Conservation (phyloP, 2,888 invertebrate species). For the Archips xylosteana region DNA sequence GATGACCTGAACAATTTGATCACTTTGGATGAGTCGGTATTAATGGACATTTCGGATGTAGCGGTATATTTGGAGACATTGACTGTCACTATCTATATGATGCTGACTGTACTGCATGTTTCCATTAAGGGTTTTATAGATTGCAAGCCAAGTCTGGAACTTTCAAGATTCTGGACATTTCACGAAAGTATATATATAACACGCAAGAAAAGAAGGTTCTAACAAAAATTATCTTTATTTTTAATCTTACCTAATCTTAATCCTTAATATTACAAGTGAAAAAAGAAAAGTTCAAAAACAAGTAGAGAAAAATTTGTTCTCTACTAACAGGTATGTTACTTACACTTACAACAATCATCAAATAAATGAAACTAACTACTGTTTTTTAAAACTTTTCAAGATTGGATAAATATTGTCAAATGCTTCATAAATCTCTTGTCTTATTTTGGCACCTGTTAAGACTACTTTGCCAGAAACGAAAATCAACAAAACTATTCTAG, state of each 20-base stretch:
- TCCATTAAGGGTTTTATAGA: too few relatives aligned
- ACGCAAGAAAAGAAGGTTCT: background rate
- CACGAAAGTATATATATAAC: background rate
- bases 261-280: background rate
- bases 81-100: too few relatives aligned
- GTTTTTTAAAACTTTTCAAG: constrained; percentile 97
- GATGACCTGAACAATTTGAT: too few relatives aligned
- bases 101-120: too few relatives aligned
- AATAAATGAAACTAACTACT: constrained; percentile 61
- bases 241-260: constrained; percentile 9
- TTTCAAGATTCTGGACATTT: too few relatives aligned
- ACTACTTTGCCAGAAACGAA: constrained; percentile 99
- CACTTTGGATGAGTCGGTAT: too few relatives aligned
- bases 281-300: background rate
- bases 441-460: constrained; percentile 97
- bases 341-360: constrained; percentile 16
- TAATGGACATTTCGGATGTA: too few relatives aligned
- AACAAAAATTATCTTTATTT: constrained; percentile 13
- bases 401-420: constrained; percentile 99
- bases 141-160: too few relatives aligned
- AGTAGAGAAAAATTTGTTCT: too few relatives aligned
- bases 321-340: background rate
- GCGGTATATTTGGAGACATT: too few relatives aligned
- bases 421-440: constrained; percentile 97
- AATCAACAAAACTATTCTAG: constrained; percentile 97